Conservation (phyloP, 2,888 invertebrate genomes). For the Stictocephala bisonia region DNA sequence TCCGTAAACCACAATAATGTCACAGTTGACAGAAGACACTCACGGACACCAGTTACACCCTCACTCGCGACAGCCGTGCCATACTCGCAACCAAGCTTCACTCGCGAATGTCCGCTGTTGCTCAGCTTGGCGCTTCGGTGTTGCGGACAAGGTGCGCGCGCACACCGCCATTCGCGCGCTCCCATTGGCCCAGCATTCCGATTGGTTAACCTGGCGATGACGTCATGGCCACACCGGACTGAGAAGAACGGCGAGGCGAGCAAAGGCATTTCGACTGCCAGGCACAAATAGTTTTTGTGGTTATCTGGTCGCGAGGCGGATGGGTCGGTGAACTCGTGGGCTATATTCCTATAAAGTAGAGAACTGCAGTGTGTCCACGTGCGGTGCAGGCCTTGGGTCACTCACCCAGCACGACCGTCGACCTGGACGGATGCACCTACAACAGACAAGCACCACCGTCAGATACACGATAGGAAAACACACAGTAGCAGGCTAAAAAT, state of each 20-base stretch:
- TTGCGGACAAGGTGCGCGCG: slow-evolving; percentile 33
- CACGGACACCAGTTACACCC: too few relatives aligned
- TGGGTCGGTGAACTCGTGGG: slow-evolving; percentile 40
- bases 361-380: slow-evolving; percentile 14
- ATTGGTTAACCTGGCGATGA: slow-evolving; percentile 32
- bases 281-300: slow-evolving; percentile 20
- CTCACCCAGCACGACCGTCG: too few relatives aligned
- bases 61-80: too few relatives aligned
- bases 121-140: slow-evolving; percentile 17
- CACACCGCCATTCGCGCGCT: slow-evolving; percentile 7
- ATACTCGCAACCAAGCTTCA: too few relatives aligned
- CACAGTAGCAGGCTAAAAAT: too few relatives aligned
- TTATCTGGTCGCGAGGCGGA: slow-evolving; percentile 2
- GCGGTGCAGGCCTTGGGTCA: neutral
- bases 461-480: too few relatives aligned
- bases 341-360: slow-evolving; percentile 32
- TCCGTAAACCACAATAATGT: too few relatives aligned
- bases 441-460: too few relatives aligned
- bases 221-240: slow-evolving; percentile 13
- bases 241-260: neutral
- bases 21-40: neutral
- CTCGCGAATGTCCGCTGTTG: slow-evolving; percentile 24
- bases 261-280: slow-evolving; percentile 18
- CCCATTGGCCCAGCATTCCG: slow-evolving; percentile 20
- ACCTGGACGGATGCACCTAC: too few relatives aligned